phyloP scores from a whole-genome alignment of 2,797 vertebrate species.

The Antennarius maculatus region DNA sequence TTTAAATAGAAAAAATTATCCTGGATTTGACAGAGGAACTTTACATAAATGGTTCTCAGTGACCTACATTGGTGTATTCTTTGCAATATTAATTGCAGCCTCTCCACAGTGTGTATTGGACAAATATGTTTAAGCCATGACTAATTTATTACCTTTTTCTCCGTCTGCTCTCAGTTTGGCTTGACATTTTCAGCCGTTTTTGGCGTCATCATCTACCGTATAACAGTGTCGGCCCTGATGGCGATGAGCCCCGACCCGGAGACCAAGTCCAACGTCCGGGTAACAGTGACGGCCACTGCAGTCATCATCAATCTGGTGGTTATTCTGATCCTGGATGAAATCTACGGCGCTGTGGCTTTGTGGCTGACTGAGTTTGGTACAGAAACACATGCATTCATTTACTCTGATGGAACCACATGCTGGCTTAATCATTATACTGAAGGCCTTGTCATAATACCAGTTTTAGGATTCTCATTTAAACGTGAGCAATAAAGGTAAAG shows the following conservation, averaged over 20 bases:
- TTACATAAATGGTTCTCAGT: conserved; percentile 15
- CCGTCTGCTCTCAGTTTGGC: conserved; percentile 82
- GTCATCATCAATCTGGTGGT: conserved; percentile 97
- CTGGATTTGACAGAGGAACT: background rate
- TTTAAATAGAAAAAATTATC: conserved; percentile 12
- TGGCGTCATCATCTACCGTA: conserved; percentile 93
- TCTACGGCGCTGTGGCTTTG: conserved; percentile 92
- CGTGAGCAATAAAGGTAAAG: too few species aligned
- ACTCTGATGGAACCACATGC: background rate
- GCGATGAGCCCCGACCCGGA: conserved; percentile 89
- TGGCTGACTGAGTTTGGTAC: conserved; percentile 97
- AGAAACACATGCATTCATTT: background rate
- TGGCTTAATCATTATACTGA: too few species aligned
- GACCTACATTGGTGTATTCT: conserved; percentile 23
- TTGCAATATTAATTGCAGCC: conserved; percentile 38
- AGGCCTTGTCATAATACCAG: too few species aligned
- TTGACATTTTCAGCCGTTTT: conserved; percentile 95
- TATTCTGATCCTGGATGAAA: conserved; percentile 96
- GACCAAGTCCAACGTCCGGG: conserved; percentile 88
- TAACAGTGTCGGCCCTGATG: conserved; percentile 90
- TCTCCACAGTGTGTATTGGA: conserved; percentile 4
- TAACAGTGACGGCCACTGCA: conserved; percentile 92
- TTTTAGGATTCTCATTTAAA: too few species aligned
- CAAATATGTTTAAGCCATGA: conserved; percentile 9
- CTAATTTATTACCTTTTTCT: conserved; percentile 17